Evolutionary conservation across 1,140 invertebrate genomes (phyloP), one percentile per base, ranked within the genome.

Genomic region (Rhynchophorus ferrugineus): DNA sequence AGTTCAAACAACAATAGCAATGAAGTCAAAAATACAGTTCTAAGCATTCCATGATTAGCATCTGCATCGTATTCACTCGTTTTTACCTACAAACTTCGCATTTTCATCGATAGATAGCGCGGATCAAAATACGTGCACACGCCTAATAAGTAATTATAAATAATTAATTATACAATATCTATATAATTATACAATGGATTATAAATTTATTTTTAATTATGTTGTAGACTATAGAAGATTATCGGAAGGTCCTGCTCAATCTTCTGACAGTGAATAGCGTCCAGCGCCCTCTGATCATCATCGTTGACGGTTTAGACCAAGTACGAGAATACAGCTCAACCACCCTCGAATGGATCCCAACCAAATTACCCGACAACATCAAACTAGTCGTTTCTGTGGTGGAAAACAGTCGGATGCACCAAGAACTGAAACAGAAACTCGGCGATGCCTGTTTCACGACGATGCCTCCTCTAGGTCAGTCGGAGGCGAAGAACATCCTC

Each of bases 281-380:
- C 22, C 68, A 75, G 38, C 70, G 78, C 18, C 78, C 77, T 8
- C 65, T 85, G 35, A 71, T 87, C 29, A 71, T 89, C 34, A 74
- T 86, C 16, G 75, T 88, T 48, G 85, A 87, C 63, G 85, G 83
- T 0, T 68, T 88, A 5, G 85, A 89, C 63, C 79, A 83, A 66
- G 71, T 83, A 47, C 68, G 71, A 53, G 59, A 63, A 11, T 71
- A 71, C 46, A 68, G 64, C 48, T 70, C 72, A 11, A 66, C 71
- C 59, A 68, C 66, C 13, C 73, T 80, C 16, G 73, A 80, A 19
- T 89, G 85, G 87, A 65, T 89, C 46, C 84, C 84, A 2, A 67
- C 72, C 13, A 72, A 76, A 35, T 69, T 89, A 41, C 83, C 84
- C 2, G 72, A 77, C 39, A 80, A 82, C 62, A 78, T 85, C 19